Percentiles rank a stretch among this genome's conserved stretches.
Conservation (phyloP, 2,888 invertebrate species). For the Andrena fulva region DNA sequence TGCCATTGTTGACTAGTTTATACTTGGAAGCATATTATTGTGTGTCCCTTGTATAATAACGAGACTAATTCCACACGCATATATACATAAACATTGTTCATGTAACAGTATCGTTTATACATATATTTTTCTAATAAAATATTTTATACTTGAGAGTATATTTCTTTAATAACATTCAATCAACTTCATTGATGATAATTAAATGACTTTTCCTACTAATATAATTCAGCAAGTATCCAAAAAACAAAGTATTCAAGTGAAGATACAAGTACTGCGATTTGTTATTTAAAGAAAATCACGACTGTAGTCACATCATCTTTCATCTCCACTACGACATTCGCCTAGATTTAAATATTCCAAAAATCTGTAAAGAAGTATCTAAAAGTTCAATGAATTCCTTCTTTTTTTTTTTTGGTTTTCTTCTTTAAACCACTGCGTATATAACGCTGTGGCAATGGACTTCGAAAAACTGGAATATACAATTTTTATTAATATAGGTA, state of each 20-base stretch:
- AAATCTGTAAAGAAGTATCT: constrained; percentile 24
- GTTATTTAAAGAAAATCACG: constrained; percentile 10
- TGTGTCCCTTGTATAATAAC: constrained; percentile 22
- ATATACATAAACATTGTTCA: constrained; percentile 21
- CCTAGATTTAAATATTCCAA: constrained; percentile 11
- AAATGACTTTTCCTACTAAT: neutral
- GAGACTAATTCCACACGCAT: constrained; percentile 14
- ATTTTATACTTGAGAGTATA: constrained; percentile 20
- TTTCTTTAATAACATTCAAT: constrained; percentile 3
- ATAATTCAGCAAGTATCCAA: neutral
- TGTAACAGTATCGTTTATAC: constrained; percentile 15
- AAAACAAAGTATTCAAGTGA: constrained; percentile 7
- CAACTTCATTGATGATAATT: constrained; percentile 5
- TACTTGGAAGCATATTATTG: constrained; percentile 51
- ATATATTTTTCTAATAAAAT: constrained; percentile 31
- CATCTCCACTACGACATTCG: neutral
- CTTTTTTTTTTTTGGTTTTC: neutral
- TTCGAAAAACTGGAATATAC: constrained; percentile 20
- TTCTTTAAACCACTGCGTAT: neutral
- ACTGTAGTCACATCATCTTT: neutral
- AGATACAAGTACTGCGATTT: neutral
- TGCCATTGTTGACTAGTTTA: constrained; percentile 40
- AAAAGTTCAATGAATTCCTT: constrained; percentile 16
- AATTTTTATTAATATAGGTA: constrained; percentile 15
- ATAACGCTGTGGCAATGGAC: constrained; percentile 13